These are phyloP conservation scores for Plagodis dolabraria DNA, from an alignment of 2,888 invertebrate species.

Conservation along the genomic window DNA sequence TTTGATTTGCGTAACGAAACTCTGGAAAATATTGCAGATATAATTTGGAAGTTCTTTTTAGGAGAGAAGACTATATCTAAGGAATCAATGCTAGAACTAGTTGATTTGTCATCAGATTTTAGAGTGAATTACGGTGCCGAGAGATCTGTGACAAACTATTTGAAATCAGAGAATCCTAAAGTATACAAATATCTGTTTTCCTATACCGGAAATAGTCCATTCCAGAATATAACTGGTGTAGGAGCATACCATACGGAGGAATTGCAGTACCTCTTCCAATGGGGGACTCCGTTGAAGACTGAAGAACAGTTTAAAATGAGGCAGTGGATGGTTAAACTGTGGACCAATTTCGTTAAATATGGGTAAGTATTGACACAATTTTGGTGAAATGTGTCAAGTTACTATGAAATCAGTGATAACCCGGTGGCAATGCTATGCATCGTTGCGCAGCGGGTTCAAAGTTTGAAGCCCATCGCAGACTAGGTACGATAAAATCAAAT, in stretches of 20 bases:
- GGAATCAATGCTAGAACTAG: conserved; percentile 45
- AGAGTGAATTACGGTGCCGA: conserved; percentile 49
- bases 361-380: conserved; percentile 44
- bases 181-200: conserved; percentile 55
- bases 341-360: conserved; percentile 62
- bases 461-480: no score
- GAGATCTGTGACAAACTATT: conserved; percentile 47
- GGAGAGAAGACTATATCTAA: conserved; percentile 44
- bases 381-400: no score
- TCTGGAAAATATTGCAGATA: conserved; percentile 37
- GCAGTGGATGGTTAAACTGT: conserved; percentile 52
- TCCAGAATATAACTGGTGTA: conserved; percentile 44
- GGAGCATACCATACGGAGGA: conserved; percentile 55
- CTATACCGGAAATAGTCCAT: conserved; percentile 48
- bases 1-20: conserved; percentile 35
- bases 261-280: conserved; percentile 49
- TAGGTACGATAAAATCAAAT: no score
- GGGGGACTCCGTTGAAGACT: conserved; percentile 19
- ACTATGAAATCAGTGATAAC: no score
- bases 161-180: conserved; percentile 42
- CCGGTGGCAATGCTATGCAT: no score
- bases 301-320: conserved; percentile 52
- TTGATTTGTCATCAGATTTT: conserved; percentile 51
- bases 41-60: conserved; percentile 45
- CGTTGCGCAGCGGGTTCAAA: no score